phyloP scores from a whole-genome alignment of 2,888 invertebrate genomes.

The Entomobrya multifasciata region DNA sequence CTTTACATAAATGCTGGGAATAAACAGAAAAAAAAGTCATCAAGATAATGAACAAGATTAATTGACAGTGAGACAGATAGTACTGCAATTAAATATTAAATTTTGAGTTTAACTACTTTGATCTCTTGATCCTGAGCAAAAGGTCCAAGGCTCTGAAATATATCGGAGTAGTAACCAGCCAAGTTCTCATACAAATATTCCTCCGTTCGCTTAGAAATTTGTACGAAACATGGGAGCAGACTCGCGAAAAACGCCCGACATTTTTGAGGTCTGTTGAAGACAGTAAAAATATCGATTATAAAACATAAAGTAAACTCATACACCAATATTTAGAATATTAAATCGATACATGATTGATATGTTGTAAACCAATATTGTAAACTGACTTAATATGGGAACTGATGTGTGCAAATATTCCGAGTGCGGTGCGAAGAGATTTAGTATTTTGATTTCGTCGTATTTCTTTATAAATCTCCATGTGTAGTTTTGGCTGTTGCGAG shows the following conservation, averaged over 20 bases:
- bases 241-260: slow-evolving; percentile 89
- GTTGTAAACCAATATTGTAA: not conserved
- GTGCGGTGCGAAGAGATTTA: slow-evolving; percentile 88
- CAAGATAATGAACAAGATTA: not conserved
- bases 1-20: slow-evolving; percentile 85
- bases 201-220: slow-evolving; percentile 87
- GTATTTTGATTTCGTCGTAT: slow-evolving; percentile 89
- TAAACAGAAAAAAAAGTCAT: not conserved
- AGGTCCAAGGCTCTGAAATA: slow-evolving; percentile 86
- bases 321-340: no score
- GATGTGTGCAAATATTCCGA: slow-evolving; percentile 81
- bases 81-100: not conserved
- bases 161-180: slow-evolving; percentile 85
- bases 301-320: not conserved
- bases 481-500: slow-evolving; percentile 87
- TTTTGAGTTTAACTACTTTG: slow-evolving; percentile 83
- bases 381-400: slow-evolving; percentile 76
- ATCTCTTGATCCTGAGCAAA: slow-evolving; percentile 88
- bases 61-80: not conserved
- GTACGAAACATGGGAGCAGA: slow-evolving; percentile 88
- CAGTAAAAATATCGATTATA: not conserved
- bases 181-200: slow-evolving; percentile 88
- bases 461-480: slow-evolving; percentile 91
- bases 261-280: slow-evolving; percentile 85
- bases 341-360: not conserved